phyloP scores from a whole-genome alignment of 2,113 vertebrate species.

The Perca fluviatilis region DNA sequence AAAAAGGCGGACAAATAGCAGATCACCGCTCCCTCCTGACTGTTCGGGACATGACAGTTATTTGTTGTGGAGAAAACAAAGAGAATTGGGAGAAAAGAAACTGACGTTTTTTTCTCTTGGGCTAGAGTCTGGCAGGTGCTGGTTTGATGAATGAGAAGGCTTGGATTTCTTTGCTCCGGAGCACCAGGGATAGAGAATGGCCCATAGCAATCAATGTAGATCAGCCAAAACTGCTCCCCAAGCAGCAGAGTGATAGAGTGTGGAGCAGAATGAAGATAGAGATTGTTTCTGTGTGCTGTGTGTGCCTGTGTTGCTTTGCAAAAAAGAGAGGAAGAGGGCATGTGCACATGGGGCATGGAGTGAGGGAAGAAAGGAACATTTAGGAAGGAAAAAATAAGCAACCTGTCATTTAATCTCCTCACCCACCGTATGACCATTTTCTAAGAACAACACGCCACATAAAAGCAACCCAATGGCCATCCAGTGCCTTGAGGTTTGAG shows the following conservation, averaged over 20 bases:
- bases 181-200: slow-evolving; percentile 61
- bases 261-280: slow-evolving; percentile 39
- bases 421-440: slow-evolving; percentile 18
- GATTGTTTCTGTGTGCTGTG: slow-evolving; percentile 48
- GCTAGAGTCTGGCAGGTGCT: slow-evolving; percentile 71
- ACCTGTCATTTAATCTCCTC: slow-evolving; percentile 47
- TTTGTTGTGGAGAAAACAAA: slow-evolving; percentile 66
- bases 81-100: slow-evolving; percentile 38
- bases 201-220: slow-evolving; percentile 80
- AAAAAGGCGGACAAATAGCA: slow-evolving; percentile 38
- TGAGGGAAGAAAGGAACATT: slow-evolving; percentile 29
- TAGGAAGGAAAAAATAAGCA: slow-evolving; percentile 34
- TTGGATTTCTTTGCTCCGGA: slow-evolving; percentile 38
- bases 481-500: neutral
- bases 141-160: slow-evolving; percentile 77
- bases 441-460: slow-evolving; percentile 15
- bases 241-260: slow-evolving; percentile 67
- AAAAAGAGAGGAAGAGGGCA: slow-evolving; percentile 26
- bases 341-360: neutral
- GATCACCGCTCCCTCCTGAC: slow-evolving; percentile 57
- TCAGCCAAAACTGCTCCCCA: slow-evolving; percentile 74
- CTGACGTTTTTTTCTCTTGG: slow-evolving; percentile 62
- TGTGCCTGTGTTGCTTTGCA: slow-evolving; percentile 36
- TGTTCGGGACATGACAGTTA: slow-evolving; percentile 54
- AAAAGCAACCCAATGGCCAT: slow-evolving; percentile 15